These are phyloP conservation scores for Lepidochitona cinerea DNA, from an alignment of 2,888 invertebrate species.

Conservation along the genomic window DNA sequence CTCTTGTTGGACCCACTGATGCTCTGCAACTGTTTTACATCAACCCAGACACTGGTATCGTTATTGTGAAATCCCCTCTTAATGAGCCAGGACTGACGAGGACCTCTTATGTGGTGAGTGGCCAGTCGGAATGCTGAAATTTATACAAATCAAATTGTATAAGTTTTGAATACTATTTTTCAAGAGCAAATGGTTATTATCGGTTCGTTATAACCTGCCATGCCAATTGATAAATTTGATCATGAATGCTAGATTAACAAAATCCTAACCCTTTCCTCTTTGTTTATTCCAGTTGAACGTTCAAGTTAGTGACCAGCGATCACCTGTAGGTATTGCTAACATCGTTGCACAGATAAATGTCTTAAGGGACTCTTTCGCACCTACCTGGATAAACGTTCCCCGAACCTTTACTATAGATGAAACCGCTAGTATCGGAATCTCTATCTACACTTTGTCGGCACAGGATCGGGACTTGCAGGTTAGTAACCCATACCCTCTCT, in stretches of 20 bases:
- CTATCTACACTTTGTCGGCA: conserved; percentile 48
- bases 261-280: no score
- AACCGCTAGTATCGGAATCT: conserved; percentile 33
- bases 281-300: conserved; percentile 39
- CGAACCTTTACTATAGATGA: conserved; percentile 40
- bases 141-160: no score
- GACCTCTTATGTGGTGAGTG: background rate
- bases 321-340: conserved; percentile 39
- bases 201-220: no score
- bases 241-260: no score
- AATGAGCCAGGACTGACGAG: background rate
- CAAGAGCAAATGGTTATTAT: no score
- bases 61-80: conserved; percentile 3
- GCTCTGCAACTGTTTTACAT: conserved; percentile 39
- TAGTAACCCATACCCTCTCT: no score
- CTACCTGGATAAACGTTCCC: conserved; percentile 42
- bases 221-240: no score
- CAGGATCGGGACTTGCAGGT: conserved; percentile 50
- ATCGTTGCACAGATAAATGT: conserved; percentile 51
- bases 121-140: no score
- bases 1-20: conserved; percentile 25
- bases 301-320: conserved; percentile 43
- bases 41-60: conserved; percentile 26
- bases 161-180: no score
- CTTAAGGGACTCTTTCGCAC: conserved; percentile 45